phyloP scores from a whole-genome alignment of 2,113 vertebrate species.

The Thermophis baileyi region DNA sequence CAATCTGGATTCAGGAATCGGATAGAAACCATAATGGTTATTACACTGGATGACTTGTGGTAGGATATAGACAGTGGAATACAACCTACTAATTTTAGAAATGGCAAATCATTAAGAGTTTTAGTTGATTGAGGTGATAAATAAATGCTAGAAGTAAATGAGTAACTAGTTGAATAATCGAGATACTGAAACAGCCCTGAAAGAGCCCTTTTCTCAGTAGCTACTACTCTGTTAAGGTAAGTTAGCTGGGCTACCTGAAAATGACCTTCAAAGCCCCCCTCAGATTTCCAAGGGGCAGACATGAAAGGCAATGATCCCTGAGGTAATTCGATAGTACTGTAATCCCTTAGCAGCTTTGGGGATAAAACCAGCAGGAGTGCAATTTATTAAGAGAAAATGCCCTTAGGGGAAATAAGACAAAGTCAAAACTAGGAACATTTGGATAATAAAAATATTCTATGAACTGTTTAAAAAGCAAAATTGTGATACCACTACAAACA shows the following conservation, averaged over 20 bases:
- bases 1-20: background rate
- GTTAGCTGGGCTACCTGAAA: background rate
- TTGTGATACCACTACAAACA: background rate
- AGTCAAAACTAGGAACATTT: background rate
- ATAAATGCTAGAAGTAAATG: background rate
- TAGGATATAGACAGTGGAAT: background rate
- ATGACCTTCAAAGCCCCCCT: background rate
- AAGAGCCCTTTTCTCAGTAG: background rate
- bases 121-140: background rate
- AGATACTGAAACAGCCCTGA: background rate
- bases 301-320: background rate
- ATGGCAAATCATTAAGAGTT: background rate
- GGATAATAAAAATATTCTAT: background rate
- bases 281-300: background rate
- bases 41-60: background rate
- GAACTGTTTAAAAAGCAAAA: background rate
- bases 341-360: background rate
- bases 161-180: background rate
- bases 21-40: background rate
- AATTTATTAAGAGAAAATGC: background rate
- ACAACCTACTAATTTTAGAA: background rate
- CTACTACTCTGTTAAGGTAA: background rate
- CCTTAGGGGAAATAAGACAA: background rate
- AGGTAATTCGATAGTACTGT: background rate
- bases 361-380: background rate